Percentiles rank a stretch among this genome's conserved stretches.
phyloP scores from a whole-genome alignment of 2,797 vertebrate genomes.

The Pseudomugil tenellus region DNA sequence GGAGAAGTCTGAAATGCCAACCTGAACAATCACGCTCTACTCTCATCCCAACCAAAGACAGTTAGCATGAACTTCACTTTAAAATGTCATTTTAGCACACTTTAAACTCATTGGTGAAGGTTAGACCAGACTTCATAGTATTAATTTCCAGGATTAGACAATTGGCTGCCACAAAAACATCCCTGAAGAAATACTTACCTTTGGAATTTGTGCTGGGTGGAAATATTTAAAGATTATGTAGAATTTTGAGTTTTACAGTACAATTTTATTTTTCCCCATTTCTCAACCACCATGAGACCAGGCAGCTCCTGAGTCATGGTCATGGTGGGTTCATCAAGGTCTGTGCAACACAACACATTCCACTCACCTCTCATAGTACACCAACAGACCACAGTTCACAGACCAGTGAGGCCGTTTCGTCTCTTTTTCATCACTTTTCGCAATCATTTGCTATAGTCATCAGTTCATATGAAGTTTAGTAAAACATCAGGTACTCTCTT shows the following conservation, averaged over 20 bases:
- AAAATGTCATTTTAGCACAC: too few relatives aligned
- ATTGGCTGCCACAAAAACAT: background rate
- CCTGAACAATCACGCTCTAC: too few relatives aligned
- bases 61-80: too few relatives aligned
- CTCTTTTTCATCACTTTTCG: constrained; percentile 8
- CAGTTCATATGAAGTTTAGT: background rate
- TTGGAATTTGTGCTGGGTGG: background rate
- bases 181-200: background rate
- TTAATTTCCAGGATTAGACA: background rate
- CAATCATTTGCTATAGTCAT: constrained; percentile 6
- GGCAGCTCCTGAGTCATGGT: background rate
- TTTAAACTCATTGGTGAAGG: too few relatives aligned
- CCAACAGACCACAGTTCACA: background rate
- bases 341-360: background rate
- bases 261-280: too few relatives aligned
- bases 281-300: background rate
- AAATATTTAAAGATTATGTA: background rate
- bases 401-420: constrained; percentile 9
- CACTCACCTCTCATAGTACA: background rate
- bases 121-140: too few relatives aligned
- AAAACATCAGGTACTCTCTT: background rate
- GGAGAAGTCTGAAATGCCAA: background rate
- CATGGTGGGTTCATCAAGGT: background rate
- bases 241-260: too few relatives aligned
- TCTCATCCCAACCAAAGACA: too few relatives aligned